Conservation (phyloP, 2,797 vertebrate genomes). For the Malacoraja senta region DNA sequence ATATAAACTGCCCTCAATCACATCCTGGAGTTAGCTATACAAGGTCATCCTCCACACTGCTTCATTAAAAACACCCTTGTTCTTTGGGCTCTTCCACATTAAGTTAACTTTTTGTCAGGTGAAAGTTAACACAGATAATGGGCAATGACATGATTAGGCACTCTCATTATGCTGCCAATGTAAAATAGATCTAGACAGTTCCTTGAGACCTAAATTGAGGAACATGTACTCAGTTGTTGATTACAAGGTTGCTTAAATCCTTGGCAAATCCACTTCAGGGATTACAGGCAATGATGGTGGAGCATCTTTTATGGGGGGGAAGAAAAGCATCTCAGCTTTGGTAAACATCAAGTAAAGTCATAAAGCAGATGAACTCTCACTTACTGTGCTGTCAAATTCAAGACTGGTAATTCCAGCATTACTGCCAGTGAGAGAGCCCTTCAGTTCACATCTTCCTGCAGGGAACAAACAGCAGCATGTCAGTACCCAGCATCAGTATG, state of each 20-base stretch:
- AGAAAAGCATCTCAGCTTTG: not conserved
- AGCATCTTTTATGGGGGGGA: too few relatives aligned
- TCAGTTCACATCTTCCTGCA: constrained; percentile 81
- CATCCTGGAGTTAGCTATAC: not conserved
- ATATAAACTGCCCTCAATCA: not conserved
- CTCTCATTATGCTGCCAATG: too few relatives aligned
- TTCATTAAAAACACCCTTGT: not conserved
- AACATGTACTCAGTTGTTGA: not conserved
- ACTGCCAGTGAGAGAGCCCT: constrained; percentile 84
- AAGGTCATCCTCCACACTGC: not conserved
- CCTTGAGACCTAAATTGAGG: too few relatives aligned
- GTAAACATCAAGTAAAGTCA: not conserved
- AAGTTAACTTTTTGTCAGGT: not conserved
- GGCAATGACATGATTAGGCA: not conserved
- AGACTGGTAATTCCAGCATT: constrained; percentile 97
- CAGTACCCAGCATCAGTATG: not conserved
- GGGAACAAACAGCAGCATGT: not conserved
- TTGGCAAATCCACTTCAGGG: not conserved
- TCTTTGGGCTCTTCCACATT: not conserved
- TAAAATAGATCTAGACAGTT: not conserved
- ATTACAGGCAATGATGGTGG: too few relatives aligned
- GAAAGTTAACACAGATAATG: too few relatives aligned
- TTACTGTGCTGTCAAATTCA: constrained; percentile 89
- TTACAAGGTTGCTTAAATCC: not conserved
- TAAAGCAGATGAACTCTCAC: constrained; percentile 47